Evolutionary conservation across 2,888 invertebrate species (phyloP), one percentile per base, ranked within the genome.

Genomic region (Heliothis peltigera): DNA sequence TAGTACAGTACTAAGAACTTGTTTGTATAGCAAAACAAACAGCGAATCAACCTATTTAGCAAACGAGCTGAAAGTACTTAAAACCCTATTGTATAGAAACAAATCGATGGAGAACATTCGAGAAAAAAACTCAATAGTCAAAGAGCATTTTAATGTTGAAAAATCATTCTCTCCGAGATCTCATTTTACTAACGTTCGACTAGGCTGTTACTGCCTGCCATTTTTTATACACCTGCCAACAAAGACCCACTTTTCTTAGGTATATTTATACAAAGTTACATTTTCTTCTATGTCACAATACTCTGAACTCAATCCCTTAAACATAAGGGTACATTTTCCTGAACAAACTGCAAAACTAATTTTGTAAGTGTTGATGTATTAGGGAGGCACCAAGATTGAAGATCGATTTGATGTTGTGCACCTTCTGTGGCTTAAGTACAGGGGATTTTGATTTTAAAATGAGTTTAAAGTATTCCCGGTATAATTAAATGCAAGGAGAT

Each of bases 141-240:
- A 51, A 70, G 44, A 70, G 64, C 70, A 71, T 76, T 66, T 74
- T 81, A 77, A 79, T 79, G 75, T 68, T 77, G 77, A 77, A 79
- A 79, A 79, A 79, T 79, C 79, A 79, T 79, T 77, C 69, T 35
- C 44, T 48, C 58, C 61, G 39, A 63, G 56, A 80, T 70, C 79
- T 79, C 80, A 79, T 84, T 79, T 77, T 70, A 54, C 70, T 79
- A 77, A 83, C 78, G 76, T 81, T 78, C 75, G 78, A 77, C 80
- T 82, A 74, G 80, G 76, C 79, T 56, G 78, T 82, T 84, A 84
- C 85, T 83, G 80, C 76, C 82, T 76, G 80, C 79, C 83, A 85
- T 85, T 89, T 89, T 89, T 89, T 88, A 87, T 86, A 82, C 87
- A 90, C 90, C 89, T 89, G 86, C 82, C 87, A 83, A 88, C 86